Conservation (phyloP, 2,888 invertebrate species). For the Molorchus minor region DNA sequence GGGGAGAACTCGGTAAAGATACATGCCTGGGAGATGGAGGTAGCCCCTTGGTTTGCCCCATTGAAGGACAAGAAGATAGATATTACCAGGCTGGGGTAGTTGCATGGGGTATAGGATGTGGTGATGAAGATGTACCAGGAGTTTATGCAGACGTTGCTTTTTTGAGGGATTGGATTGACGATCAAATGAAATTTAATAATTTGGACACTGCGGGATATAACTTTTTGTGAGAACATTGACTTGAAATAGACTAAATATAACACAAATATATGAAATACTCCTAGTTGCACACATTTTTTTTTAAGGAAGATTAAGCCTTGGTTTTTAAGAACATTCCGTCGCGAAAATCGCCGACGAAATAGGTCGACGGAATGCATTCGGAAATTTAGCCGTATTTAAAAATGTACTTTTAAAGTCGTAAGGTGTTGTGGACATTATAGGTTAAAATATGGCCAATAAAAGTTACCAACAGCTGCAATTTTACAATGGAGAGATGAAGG, state of each 20-base stretch:
- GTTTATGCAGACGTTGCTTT: conserved; percentile 77
- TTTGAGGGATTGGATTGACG: conserved; percentile 77
- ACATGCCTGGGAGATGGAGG: conserved; percentile 86
- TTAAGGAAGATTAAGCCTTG: no score
- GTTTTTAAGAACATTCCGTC: no score
- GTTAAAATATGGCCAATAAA: no score
- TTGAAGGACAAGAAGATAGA: conserved; percentile 61
- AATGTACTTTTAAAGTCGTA: no score
- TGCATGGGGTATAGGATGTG: conserved; percentile 89
- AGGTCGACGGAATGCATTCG: no score
- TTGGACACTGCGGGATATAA: conserved; percentile 7
- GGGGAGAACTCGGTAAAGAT: conserved; percentile 76
- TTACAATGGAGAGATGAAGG: no score
- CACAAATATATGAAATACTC: background rate
- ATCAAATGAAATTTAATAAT: conserved; percentile 60
- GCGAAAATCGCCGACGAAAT: no score
- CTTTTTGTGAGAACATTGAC: background rate
- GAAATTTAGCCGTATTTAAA: no score
- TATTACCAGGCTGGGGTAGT: conserved; percentile 81
- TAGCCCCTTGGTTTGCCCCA: conserved; percentile 78
- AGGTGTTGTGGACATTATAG: no score
- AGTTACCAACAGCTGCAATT: no score
- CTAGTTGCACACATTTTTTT: no score
- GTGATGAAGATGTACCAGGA: conserved; percentile 73
- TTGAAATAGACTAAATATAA: background rate